Percentiles rank a stretch among this genome's conserved stretches.
Evolutionary conservation across 2,113 vertebrate species (phyloP).

Genomic region (Polyodon spathula): DNA sequence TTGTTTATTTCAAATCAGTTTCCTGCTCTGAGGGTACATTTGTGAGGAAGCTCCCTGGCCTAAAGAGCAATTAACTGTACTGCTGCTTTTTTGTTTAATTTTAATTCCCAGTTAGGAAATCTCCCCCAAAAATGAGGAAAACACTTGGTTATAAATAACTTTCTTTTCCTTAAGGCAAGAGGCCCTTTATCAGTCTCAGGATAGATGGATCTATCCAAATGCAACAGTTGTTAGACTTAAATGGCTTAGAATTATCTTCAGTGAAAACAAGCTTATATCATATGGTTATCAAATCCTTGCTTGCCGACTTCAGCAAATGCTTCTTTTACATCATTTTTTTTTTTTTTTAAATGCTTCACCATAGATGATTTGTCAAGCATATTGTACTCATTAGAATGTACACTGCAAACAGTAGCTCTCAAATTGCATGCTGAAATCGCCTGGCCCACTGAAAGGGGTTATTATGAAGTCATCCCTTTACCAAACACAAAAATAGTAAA

Average conservation of each 20-base stretch:
- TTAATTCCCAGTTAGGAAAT: too few species aligned
- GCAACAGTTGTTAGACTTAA: not conserved
- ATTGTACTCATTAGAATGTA: conserved; percentile 60
- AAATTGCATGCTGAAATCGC: conserved; percentile 34
- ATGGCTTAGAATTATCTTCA: not conserved
- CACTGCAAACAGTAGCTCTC: conserved; percentile 49
- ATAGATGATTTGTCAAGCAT: conserved; percentile 32
- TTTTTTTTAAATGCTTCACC: not conserved
- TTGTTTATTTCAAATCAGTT: too few species aligned
- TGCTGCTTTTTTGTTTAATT: too few species aligned
- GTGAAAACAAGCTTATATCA: not conserved
- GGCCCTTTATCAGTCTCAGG: not conserved
- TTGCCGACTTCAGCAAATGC: not conserved
- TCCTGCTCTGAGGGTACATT: too few species aligned
- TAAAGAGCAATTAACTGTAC: too few species aligned
- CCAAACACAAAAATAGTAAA: conserved; percentile 5
- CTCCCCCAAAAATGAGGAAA: too few species aligned
- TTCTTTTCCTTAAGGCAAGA: not conserved
- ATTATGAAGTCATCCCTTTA: conserved; percentile 1
- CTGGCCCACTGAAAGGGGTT: conserved; percentile 1
- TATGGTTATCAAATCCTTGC: not conserved
- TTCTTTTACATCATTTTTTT: conserved; percentile 9
- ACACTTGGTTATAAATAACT: not conserved
- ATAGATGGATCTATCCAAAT: not conserved
- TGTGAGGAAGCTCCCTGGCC: too few species aligned